Percentiles rank a stretch among this genome's conserved stretches.
Evolutionary conservation across 2,888 invertebrate genomes (phyloP).

Genomic region (Dasypogon diadema): DNA sequence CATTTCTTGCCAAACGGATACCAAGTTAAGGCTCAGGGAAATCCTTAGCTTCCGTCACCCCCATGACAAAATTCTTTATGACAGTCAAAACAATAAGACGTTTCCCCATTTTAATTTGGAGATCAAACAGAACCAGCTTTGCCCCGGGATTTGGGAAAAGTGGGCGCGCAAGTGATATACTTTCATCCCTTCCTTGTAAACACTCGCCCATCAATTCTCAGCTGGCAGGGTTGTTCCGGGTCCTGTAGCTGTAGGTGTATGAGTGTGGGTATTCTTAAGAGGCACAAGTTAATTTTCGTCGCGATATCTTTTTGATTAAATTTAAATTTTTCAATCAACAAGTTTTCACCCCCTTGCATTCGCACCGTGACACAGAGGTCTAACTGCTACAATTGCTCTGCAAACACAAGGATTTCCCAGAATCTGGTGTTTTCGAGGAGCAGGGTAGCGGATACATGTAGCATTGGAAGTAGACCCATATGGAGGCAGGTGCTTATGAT

Average conservation of each 20-base stretch:
- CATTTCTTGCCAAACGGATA: not conserved
- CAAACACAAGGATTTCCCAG: constrained; percentile 4
- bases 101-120: constrained; percentile 55
- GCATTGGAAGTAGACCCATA: not conserved
- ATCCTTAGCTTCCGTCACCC: constrained; percentile 10
- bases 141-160: not conserved
- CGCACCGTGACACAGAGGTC: not conserved
- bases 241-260: constrained; percentile 19
- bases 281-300: constrained; percentile 56
- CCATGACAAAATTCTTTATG: constrained; percentile 54
- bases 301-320: constrained; percentile 58
- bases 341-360: constrained; percentile 43
- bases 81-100: constrained; percentile 56
- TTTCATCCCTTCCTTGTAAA: constrained; percentile 19
- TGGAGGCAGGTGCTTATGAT: constrained; percentile 21
- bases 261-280: constrained; percentile 17
- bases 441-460: not conserved
- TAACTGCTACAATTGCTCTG: not conserved
- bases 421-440: constrained; percentile 10
- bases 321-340: constrained; percentile 58
- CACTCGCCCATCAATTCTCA: constrained; percentile 27
- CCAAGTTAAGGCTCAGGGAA: constrained; percentile 10
- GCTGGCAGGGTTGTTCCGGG: not conserved
- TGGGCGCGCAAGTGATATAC: constrained; percentile 22
- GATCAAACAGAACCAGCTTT: constrained; percentile 53